Base-by-base conservation (phyloP, 2,888 invertebrate species). In the Xanthorhoe designata region DNA sequence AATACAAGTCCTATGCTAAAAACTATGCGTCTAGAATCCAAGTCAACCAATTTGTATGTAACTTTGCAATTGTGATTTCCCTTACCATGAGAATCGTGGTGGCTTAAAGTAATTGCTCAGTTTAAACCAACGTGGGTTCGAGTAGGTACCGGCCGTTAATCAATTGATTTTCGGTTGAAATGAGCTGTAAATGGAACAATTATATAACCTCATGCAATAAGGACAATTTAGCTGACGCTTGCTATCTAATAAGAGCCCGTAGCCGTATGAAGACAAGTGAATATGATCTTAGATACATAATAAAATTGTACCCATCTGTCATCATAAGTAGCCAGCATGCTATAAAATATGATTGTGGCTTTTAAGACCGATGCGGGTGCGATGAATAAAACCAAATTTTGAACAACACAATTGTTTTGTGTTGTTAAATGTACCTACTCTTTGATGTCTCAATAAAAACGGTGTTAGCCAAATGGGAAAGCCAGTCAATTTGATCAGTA, bases 31-130 rank as follows among this genome's bases (percentile, higher is more conserved):
- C 9, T 55, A 49, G 60, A 63, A 57, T 53, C 45, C n/a, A 66
- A 68, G 62, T 35, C 62, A 61, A 66, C 66, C 66, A 66, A 71
- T 71, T 68, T 71, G 59, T 66, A 62, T 45, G 56, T 42, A 65
- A 65, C 61, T 62, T 62, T 62, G 56, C 62, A 62, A 62, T 62
- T 62, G 50, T 62, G 51, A 61, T 61, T 56, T 8, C 38, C 38
- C 38, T 42, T 42, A 42, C 38, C 13, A 42, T 13, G 38, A 42
- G 38, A 42, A 10, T 13, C 38, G 13, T 13, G 38, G 0, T 1
- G 9, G 2, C 24, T 24, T 3, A 3, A 24, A 24, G 24, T 24
- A 24, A 24, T 24, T 24, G 24, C 1, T 24, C 4, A n/a, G n/a
- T n/a, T n/a, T n/a, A n/a, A n/a, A 35, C 9, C 35, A 8, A 8